Conservation (phyloP, 1,140 invertebrate species). For the Euura lappo region DNA sequence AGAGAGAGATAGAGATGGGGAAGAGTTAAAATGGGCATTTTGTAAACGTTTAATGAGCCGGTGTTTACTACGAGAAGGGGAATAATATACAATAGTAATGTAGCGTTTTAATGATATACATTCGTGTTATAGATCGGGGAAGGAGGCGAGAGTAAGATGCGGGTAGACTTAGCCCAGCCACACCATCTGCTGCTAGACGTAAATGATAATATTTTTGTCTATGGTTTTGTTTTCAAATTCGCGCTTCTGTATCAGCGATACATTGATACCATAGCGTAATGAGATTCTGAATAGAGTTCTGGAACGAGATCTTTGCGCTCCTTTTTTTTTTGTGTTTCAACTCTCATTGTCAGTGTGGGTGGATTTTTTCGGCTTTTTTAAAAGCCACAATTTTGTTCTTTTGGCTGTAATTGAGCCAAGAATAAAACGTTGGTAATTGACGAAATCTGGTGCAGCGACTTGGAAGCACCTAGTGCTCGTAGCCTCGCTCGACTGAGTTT, state of each 20-base stretch:
- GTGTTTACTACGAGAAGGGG: slow-evolving; percentile 25
- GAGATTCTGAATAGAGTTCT: too few species aligned
- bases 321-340: too few species aligned
- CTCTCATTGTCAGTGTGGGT: too few species aligned
- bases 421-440: too few species aligned
- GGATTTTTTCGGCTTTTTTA: too few species aligned
- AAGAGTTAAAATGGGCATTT: slow-evolving; percentile 19
- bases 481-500: not conserved
- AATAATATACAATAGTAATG: slow-evolving; percentile 31
- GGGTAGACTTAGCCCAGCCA: not conserved
- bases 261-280: too few species aligned
- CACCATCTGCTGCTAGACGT: not conserved
- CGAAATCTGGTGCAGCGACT: too few species aligned
- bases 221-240: not conserved
- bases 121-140: not conserved
- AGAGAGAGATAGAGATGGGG: not conserved
- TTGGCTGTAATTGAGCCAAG: too few species aligned
- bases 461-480: not conserved
- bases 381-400: too few species aligned
- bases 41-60: slow-evolving; percentile 24
- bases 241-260: not conserved
- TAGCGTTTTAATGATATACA: slow-evolving; percentile 23
- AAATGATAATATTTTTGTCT: slow-evolving; percentile 1
- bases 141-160: not conserved
- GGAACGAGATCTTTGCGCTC: too few species aligned